Evolutionary conservation across 2,888 invertebrate genomes (phyloP).

Genomic region (Melitaea athalia): DNA sequence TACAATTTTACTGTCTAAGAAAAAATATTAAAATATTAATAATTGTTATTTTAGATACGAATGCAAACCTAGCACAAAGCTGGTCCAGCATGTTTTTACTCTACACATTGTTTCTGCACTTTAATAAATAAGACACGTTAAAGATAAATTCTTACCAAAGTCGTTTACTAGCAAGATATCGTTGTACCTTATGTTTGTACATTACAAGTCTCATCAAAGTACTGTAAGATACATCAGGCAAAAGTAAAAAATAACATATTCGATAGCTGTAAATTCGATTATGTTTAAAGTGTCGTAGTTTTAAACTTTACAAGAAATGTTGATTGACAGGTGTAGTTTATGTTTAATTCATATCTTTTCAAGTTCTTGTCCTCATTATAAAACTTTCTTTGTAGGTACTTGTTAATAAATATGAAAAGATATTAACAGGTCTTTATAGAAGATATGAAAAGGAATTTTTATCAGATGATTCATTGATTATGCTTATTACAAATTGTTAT

Average conservation of each 20-base stretch:
- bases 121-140: not conserved
- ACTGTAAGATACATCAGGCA: not conserved
- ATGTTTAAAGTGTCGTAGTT: not conserved
- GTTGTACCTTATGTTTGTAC: too few relatives aligned
- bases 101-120: too few relatives aligned
- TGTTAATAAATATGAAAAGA: not conserved
- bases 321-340: constrained; percentile 13
- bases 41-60: too few relatives aligned
- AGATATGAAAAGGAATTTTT: too few relatives aligned
- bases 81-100: too few relatives aligned
- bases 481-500: too few relatives aligned
- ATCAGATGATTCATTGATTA: too few relatives aligned
- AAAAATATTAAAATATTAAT: too few relatives aligned
- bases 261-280: not conserved
- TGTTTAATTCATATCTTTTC: not conserved
- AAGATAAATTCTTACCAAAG: not conserved
- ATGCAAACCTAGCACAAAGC: too few relatives aligned
- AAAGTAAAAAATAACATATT: not conserved
- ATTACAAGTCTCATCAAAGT: not conserved
- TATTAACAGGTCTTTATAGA: not conserved
- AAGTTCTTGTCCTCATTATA: constrained; percentile 3
- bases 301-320: constrained; percentile 1
- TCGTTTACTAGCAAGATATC: not conserved
- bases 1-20: too few relatives aligned
- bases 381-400: constrained; percentile 2